Evolutionary conservation across 2,113 vertebrate genomes (phyloP), one percentile per base, ranked within the genome.

Genomic region (Coryphaenoides rupestris): DNA sequence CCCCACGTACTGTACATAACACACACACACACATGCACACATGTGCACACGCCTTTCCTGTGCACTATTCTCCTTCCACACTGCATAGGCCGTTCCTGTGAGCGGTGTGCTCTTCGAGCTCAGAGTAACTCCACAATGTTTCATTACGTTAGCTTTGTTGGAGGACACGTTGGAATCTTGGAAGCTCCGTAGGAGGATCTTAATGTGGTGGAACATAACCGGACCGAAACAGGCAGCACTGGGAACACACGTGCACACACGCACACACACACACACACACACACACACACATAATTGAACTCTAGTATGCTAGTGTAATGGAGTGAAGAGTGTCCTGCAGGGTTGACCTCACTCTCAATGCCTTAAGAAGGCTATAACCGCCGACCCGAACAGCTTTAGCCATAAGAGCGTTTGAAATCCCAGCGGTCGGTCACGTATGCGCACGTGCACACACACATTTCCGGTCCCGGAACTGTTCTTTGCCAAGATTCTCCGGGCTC

Each of bases 121-220:
- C 33, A 40, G 33, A 40, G 33, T 40, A 12, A 40, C 33, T 40
- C 6, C 15, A 21, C 53, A 55, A 21, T 52, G 21, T 58, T 70
- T 9, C 58, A 52, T 33, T 58, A 24, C 1, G 19, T n/a, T 50
- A 17, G 2, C 14, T 21, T 21, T 55, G 53, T 55, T 55, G 53
- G 61, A 63, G 59, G 23, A 54, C 45, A 24, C 58, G 46, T 69
- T 58, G 59, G 56, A 62, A 63, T 59, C 19, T 23, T 33, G 23
- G 55, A 28, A n/a, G 24, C 22, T 57, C 19, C 40, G 12, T n/a
- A 50, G 24, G 46, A 59, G 13, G 6, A 17, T 58, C 33, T 14
- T 19, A 22, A 47, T 62, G 33, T 15, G 12, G 53, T 19, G 9
- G 60, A 68, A 62, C 22, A 45, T 7, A 12, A 3, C 49, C 55